Evolutionary conservation across 2,888 invertebrate genomes (phyloP).

Genomic region (Artemia sinica): DNA sequence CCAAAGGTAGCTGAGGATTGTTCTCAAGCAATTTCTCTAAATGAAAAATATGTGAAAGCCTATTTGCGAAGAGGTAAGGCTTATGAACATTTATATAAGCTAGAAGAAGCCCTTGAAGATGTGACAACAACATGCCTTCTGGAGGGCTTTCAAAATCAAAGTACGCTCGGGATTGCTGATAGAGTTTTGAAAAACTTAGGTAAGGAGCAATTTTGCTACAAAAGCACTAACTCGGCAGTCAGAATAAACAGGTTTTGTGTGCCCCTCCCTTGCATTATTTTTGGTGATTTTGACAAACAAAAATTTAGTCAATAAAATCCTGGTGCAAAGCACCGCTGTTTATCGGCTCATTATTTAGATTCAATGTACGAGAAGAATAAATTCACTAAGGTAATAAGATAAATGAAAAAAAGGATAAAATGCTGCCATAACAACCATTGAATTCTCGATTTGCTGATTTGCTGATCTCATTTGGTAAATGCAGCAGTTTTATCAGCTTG

Average conservation of each 20-base stretch:
- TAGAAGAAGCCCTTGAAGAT: slow-evolving; percentile 69
- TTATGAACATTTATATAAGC: slow-evolving; percentile 58
- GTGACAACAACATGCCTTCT: slow-evolving; percentile 79
- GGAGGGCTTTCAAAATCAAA: slow-evolving; percentile 67
- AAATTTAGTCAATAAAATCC: not conserved
- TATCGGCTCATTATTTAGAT: not conserved
- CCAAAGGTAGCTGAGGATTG: slow-evolving; percentile 35
- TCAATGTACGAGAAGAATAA: not conserved
- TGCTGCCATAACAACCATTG: too few relatives aligned
- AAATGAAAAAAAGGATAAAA: too few relatives aligned
- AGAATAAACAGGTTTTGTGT: not conserved
- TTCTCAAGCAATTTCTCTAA: slow-evolving; percentile 33
- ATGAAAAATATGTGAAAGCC: slow-evolving; percentile 30
- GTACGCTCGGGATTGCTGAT: slow-evolving; percentile 64
- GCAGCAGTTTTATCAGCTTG: too few relatives aligned
- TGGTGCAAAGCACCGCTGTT: not conserved
- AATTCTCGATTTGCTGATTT: too few relatives aligned
- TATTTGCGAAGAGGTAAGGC: slow-evolving; percentile 27
- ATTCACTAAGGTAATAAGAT: not conserved
- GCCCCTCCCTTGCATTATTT: not conserved
- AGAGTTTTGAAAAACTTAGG: slow-evolving; percentile 68
- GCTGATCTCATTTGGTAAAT: too few relatives aligned
- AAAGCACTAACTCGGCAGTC: not conserved
- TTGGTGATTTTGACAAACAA: not conserved
- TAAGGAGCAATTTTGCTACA: slow-evolving; percentile 25